A percentile compares a stretch with the other conserved stretches of the same genome.
Conservation (phyloP, 2,888 invertebrate genomes). For the Andrena chrysosceles region DNA sequence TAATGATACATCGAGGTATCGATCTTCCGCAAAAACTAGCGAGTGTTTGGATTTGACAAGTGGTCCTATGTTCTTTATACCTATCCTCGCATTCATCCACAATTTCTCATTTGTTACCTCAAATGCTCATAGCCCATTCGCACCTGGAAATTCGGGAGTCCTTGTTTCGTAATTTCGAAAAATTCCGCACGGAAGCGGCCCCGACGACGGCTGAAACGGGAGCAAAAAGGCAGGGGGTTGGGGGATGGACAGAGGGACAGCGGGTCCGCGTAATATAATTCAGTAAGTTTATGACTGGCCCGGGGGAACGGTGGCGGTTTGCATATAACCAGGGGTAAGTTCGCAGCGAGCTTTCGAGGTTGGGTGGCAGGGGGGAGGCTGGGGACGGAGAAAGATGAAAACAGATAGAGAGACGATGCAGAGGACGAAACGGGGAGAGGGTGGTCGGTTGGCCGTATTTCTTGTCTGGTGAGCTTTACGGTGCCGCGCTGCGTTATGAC, state of each 20-base stretch:
- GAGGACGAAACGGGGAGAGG: conserved; percentile 60
- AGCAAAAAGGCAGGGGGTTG: conserved; percentile 31
- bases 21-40: no score
- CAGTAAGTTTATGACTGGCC: conserved; percentile 84
- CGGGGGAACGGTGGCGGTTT: conserved; percentile 83
- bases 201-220: conserved; percentile 1
- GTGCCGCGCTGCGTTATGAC: conserved; percentile 82
- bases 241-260: conserved; percentile 63
- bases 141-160: background rate
- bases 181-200: conserved; percentile 33
- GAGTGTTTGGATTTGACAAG: no score
- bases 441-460: conserved; percentile 82
- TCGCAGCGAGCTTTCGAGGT: conserved; percentile 75
- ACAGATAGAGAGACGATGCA: conserved; percentile 59
- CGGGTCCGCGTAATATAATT: conserved; percentile 83
- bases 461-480: conserved; percentile 85
- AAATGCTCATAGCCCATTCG: background rate
- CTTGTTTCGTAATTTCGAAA: conserved; percentile 48
- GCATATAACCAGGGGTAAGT: conserved; percentile 84
- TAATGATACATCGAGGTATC: background rate
- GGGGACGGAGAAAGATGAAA: conserved; percentile 65
- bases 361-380: conserved; percentile 8
- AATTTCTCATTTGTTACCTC: background rate
- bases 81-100: no score
- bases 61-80: no score